phyloP scores from a whole-genome alignment of 2,113 vertebrate species.

The Phaetusa simplex region DNA sequence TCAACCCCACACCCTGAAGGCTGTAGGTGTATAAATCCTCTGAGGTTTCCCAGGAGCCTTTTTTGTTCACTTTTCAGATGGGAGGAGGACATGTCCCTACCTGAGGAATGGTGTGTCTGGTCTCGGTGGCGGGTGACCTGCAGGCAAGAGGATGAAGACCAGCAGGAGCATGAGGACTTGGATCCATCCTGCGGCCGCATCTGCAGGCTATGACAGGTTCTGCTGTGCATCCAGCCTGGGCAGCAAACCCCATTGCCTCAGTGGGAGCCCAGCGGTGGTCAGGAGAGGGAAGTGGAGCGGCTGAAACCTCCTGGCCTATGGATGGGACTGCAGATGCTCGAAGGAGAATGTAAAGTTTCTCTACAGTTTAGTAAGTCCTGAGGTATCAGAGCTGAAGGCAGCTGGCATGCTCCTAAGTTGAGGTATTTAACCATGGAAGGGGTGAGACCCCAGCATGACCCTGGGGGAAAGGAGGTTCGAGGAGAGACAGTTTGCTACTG shows the following conservation, averaged over 20 bases:
- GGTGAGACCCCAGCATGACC: neutral
- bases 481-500: neutral
- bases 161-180: neutral
- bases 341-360: neutral
- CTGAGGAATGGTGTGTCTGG: neutral
- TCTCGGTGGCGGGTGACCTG: rapidly evolving
- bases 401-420: neutral
- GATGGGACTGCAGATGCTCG: neutral
- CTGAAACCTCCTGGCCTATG: neutral
- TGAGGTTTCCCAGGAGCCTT: neutral
- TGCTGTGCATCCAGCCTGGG: rapidly evolving
- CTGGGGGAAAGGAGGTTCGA: neutral
- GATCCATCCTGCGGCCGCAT: neutral
- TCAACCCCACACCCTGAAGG: neutral
- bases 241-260: neutral
- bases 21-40: neutral
- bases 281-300: neutral
- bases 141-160: neutral
- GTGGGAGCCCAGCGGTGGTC: neutral
- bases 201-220: neutral
- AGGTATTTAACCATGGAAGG: neutral
- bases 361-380: neutral
- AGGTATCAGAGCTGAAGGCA: neutral
- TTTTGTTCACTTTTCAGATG: neutral
- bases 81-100: neutral